Evolutionary conservation across 2,113 vertebrate genomes (phyloP).

Genomic region (Catharus minimus): DNA sequence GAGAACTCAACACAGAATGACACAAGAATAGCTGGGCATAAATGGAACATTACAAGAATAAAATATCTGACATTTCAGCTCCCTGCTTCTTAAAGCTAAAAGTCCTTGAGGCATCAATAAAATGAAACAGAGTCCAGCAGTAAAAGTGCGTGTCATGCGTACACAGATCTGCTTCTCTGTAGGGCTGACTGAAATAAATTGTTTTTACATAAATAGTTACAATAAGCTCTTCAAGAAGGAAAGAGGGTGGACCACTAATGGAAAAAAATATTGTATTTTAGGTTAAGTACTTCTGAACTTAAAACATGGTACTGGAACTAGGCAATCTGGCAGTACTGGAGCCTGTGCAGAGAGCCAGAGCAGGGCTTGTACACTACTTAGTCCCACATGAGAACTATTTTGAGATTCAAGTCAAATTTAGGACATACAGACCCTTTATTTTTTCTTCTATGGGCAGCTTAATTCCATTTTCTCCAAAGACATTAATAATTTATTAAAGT

Average conservation of each 20-base stretch:
- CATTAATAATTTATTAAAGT: not conserved
- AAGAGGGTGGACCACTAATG: conserved; percentile 14
- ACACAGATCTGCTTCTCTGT: not conserved
- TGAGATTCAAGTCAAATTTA: not conserved
- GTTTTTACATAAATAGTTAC: conserved; percentile 14
- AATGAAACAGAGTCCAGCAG: not conserved
- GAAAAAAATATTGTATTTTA: conserved; percentile 28
- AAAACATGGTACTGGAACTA: not conserved
- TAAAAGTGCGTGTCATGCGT: not conserved
- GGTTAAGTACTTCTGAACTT: conserved; percentile 18
- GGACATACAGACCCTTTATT: not conserved
- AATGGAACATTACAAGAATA: conserved; percentile 24
- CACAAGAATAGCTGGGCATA: not conserved
- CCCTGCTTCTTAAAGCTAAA: not conserved
- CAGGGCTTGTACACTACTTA: conserved; percentile 5
- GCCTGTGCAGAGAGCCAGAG: conserved; percentile 18
- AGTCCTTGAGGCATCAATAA: conserved; percentile 41
- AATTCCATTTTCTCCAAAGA: not conserved
- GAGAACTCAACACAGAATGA: not conserved
- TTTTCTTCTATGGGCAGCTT: not conserved
- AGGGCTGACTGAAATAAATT: not conserved
- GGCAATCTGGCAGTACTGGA: conserved; percentile 13
- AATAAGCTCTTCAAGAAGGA: conserved; percentile 34
- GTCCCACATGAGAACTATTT: conserved; percentile 1
- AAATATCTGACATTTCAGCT: conserved; percentile 36